These are phyloP conservation scores for Spheniscus humboldti DNA, from an alignment of 2,797 vertebrate genomes.

Conservation along the genomic window DNA sequence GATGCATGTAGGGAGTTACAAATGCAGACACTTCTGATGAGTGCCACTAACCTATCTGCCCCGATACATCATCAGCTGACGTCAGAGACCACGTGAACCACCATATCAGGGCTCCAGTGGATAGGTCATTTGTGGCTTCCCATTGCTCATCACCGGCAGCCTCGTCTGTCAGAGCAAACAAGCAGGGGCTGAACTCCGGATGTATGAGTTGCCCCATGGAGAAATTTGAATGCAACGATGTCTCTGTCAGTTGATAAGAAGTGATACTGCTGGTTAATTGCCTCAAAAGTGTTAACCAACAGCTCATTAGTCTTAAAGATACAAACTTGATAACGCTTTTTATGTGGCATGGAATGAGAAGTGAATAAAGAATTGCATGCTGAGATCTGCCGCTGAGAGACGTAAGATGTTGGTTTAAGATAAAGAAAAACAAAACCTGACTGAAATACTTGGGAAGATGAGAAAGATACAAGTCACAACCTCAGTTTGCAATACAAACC, in stretches of 20 bases:
- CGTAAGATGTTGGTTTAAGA: conserved; percentile 37
- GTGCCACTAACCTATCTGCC: not conserved
- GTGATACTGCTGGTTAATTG: conserved; percentile 10
- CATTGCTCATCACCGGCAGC: not conserved
- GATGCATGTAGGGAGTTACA: not conserved
- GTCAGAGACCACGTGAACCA: not conserved
- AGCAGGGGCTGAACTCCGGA: not conserved
- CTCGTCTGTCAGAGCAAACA: not conserved
- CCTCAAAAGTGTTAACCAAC: not conserved
- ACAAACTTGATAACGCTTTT: not conserved
- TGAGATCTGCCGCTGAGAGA: conserved; percentile 42
- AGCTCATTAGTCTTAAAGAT: conserved; percentile 36
- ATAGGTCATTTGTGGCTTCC: not conserved
- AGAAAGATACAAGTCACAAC: not conserved
- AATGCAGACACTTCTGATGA: not conserved
- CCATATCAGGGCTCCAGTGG: rapidly evolving
- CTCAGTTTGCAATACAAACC: not conserved
- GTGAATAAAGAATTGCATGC: conserved; percentile 27
- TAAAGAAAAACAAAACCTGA: conserved; percentile 14
- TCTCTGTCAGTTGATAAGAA: not conserved
- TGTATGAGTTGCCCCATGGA: not conserved
- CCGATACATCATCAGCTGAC: not conserved
- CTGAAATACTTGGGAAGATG: not conserved
- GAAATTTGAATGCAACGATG: not conserved
- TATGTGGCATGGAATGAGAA: not conserved